Conservation (phyloP, 2,797 vertebrate genomes). For the Microctenopoma lineatum region DNA sequence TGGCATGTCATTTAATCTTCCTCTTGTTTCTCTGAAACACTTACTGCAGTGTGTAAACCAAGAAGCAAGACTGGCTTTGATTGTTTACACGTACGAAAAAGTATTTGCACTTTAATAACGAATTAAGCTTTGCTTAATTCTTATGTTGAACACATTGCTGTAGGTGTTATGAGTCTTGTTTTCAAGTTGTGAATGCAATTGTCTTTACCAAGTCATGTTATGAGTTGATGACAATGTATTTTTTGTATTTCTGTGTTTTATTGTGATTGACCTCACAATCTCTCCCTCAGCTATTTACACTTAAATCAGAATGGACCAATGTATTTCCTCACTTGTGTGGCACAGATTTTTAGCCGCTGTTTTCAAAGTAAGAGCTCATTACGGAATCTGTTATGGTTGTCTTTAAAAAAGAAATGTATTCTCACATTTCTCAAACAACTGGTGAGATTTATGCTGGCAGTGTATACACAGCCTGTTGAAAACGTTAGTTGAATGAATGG, state of each 20-base stretch:
- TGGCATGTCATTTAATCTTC: slow-evolving; percentile 79
- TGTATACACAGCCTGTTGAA: slow-evolving; percentile 7
- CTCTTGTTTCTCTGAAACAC: slow-evolving; percentile 77
- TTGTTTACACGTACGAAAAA: slow-evolving; percentile 27
- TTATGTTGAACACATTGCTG: slow-evolving; percentile 76
- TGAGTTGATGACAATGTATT: slow-evolving; percentile 79
- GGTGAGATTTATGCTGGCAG: slow-evolving; percentile 20
- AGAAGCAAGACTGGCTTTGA: slow-evolving; percentile 44
- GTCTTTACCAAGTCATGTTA: slow-evolving; percentile 76
- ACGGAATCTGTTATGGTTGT: slow-evolving; percentile 18
- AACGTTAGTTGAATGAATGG: slow-evolving; percentile 4
- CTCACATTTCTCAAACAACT: slow-evolving; percentile 1
- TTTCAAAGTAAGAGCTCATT: slow-evolving; percentile 30
- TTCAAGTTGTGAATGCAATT: slow-evolving; percentile 82
- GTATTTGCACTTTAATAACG: slow-evolving; percentile 13
- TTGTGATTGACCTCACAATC: slow-evolving; percentile 72
- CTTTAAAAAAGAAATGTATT: slow-evolving; percentile 17
- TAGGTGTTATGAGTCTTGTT: slow-evolving; percentile 78
- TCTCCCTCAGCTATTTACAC: slow-evolving; percentile 60
- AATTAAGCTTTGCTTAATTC: slow-evolving; percentile 41
- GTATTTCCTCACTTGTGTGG: slow-evolving; percentile 31
- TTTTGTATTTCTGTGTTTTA: slow-evolving; percentile 76
- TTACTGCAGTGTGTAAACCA: slow-evolving; percentile 77
- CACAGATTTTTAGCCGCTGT: slow-evolving; percentile 28
- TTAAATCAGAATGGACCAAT: slow-evolving; percentile 26